phyloP scores from a whole-genome alignment of 2,113 vertebrate genomes.

The Erythrocercus mccallii region DNA sequence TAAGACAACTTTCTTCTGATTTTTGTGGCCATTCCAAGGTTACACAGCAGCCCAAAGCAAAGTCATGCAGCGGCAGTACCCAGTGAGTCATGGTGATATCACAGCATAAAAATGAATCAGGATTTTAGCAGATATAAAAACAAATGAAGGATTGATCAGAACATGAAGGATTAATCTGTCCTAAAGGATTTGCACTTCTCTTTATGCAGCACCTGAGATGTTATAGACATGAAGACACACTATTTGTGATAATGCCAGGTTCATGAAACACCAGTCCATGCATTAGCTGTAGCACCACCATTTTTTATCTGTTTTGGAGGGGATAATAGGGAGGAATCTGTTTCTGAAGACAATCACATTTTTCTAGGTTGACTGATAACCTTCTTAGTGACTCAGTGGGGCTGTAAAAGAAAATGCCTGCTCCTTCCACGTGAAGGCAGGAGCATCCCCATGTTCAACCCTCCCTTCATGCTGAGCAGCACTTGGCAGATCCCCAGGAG shows the following conservation, averaged over 20 bases:
- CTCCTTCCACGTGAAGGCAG: background rate
- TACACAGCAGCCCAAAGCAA: background rate
- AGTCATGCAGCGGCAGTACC: too few relatives aligned
- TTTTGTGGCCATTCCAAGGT: background rate
- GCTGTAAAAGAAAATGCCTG: background rate
- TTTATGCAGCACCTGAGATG: background rate
- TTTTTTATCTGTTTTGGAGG: background rate
- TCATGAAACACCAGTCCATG: background rate
- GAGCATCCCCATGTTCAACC: background rate
- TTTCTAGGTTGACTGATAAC: background rate
- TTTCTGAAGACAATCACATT: background rate
- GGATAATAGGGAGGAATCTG: background rate
- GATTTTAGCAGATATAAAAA: background rate
- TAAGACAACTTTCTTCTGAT: accelerated
- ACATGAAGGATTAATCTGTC: background rate
- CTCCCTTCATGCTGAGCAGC: accelerated
- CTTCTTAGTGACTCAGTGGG: too few relatives aligned
- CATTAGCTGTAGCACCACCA: background rate
- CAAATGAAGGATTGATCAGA: background rate
- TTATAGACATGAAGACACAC: background rate
- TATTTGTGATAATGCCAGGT: background rate
- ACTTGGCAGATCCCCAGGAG: background rate
- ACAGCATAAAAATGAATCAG: background rate
- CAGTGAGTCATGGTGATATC: background rate
- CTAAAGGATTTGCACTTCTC: background rate